Evolutionary conservation across 2,888 invertebrate species (phyloP), one percentile per base, ranked within the genome.

Genomic region (Pyrocoelia pectoralis): DNA sequence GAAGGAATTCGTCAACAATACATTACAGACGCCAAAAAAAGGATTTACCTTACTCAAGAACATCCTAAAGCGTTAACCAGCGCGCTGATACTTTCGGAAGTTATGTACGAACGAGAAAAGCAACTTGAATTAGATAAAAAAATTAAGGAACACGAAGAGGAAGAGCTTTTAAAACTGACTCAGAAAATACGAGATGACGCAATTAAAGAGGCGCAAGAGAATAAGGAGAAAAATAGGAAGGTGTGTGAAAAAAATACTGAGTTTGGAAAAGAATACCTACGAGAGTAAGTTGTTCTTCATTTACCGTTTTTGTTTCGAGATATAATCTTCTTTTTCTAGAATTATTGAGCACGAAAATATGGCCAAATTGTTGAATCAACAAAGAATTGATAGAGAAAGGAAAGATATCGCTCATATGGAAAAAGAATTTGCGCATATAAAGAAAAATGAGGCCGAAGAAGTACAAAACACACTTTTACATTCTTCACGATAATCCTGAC

Each of bases 361-460:
- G 1, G 24, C 15, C 17, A 50, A 62, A 54, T 56, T 61, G 18
- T 60, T 60, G 57, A 70, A 69, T 53, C 69, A 72, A 18, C 53
- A 72, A 5, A 75, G 73, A 57, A 72, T 80, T 18, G 75, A 76
- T 38, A 72, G 76, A 61, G 82, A 82, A 67, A 74, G 72, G 1
- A 70, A 77, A 50, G 76, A 79, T 46, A 77, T 74, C 38, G 68
- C 73, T 48, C 70, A 73, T 57, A 72, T 78, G 40, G 72, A 76
- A 2, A 80, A 82, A 66, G 79, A 83, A 64, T 72, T 78, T 62
- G 75, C 77, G 24, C 77, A 78, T 56, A 75, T 83, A 3, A 73
- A 81, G 43, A 76, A 79, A 50, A 77, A 79, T 15, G 76, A 80
- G 56, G 46, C 64, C 52, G 74, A 80, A 12, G 76, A 80, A 54